Conservation (phyloP, 2,797 vertebrate genomes). For the Artibeus lituratus region DNA sequence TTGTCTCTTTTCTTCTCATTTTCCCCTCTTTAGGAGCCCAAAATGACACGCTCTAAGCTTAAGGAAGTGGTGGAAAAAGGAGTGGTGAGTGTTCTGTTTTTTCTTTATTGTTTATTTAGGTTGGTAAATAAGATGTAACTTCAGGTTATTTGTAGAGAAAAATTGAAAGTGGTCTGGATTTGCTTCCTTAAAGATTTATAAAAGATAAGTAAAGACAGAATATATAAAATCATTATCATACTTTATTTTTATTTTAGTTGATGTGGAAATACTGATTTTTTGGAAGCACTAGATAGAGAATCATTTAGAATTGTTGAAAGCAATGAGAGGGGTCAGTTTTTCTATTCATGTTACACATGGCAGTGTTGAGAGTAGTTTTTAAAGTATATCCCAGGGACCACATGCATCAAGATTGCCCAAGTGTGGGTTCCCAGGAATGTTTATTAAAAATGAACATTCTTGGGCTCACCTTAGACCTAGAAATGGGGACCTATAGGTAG, state of each 20-base stretch:
- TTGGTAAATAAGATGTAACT: neutral
- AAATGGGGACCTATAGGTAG: neutral
- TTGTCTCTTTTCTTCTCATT: slow-evolving; percentile 9
- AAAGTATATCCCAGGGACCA: neutral
- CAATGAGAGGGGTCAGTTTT: neutral
- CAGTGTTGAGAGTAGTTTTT: neutral
- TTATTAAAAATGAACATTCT: neutral
- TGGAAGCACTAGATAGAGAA: neutral
- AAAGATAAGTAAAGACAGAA: neutral
- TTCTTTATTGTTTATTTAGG: neutral
- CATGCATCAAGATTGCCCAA: neutral
- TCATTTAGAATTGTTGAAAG: neutral
- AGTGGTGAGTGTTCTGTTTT: slow-evolving; percentile 84
- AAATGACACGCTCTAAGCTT: slow-evolving; percentile 97
- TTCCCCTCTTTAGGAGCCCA: slow-evolving; percentile 88
- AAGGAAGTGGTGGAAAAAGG: slow-evolving; percentile 93
- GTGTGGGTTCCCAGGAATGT: neutral
- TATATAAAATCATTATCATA: neutral
- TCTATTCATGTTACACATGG: neutral
- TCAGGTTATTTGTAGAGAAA: neutral
- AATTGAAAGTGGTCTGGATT: neutral
- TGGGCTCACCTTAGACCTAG: neutral
- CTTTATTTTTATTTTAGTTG: neutral
- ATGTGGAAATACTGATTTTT: neutral
- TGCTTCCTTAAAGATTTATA: neutral